phyloP scores from a whole-genome alignment of 2,888 invertebrate genomes.

The Rhamnusium bicolor region DNA sequence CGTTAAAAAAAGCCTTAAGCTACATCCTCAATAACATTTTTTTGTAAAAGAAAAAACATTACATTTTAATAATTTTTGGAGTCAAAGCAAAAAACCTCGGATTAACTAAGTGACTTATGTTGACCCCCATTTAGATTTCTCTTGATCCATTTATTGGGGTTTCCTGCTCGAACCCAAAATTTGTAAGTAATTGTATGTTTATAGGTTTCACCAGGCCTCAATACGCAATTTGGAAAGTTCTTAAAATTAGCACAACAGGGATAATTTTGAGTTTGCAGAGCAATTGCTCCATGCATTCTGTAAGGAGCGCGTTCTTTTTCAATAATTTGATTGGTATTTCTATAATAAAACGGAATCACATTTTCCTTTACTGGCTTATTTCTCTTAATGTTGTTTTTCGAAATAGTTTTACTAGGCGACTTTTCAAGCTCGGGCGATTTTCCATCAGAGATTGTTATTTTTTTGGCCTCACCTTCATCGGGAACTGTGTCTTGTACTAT shows the following conservation, averaged over 20 bases:
- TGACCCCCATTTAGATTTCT: slow-evolving; percentile 51
- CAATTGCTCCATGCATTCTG: slow-evolving; percentile 84
- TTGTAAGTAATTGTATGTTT: slow-evolving; percentile 82
- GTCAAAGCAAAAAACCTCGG: not conserved
- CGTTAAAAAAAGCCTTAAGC: no score
- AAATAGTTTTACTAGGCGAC: not conserved
- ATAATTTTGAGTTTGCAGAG: slow-evolving; percentile 91
- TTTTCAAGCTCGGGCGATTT: not conserved
- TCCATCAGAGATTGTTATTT: not conserved
- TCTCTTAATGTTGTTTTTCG: not conserved
- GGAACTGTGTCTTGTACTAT: not conserved
- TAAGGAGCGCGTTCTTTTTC: slow-evolving; percentile 84
- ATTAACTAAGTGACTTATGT: not conserved
- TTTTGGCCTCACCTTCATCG: not conserved
- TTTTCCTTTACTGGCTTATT: slow-evolving; percentile 28
- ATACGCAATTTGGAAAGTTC: slow-evolving; percentile 81
- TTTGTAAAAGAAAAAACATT: not conserved
- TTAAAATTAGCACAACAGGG: slow-evolving; percentile 89
- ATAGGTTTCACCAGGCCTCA: slow-evolving; percentile 82
- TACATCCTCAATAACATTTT: no score
- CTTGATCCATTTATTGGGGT: slow-evolving; percentile 61
- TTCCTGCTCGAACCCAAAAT: slow-evolving; percentile 74
- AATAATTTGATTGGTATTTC: slow-evolving; percentile 51
- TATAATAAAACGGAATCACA: slow-evolving; percentile 50
- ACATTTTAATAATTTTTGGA: not conserved